phyloP scores from a whole-genome alignment of 2,888 invertebrate genomes.

The Drymonia ruficornis region DNA sequence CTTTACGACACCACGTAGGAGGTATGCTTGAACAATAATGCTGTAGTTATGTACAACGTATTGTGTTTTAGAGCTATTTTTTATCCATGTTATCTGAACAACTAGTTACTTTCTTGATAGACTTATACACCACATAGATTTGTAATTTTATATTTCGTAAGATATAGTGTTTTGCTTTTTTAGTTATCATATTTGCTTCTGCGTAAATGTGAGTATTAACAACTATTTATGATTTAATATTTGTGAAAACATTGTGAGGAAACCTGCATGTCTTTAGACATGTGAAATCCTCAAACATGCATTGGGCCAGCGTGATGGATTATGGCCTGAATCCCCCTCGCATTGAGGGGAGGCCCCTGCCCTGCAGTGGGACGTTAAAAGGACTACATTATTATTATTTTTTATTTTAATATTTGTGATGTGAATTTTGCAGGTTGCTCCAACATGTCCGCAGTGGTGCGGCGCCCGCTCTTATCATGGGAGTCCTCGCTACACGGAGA shows the following conservation, averaged over 20 bases:
- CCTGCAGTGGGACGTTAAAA: too few relatives aligned
- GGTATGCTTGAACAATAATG: too few relatives aligned
- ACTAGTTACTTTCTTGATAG: background rate
- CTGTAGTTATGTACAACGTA: background rate
- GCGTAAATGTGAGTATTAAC: conserved; percentile 8
- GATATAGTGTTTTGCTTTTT: background rate
- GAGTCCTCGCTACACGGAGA: conserved; percentile 78
- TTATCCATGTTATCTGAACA: background rate
- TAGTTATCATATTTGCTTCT: conserved; percentile 9
- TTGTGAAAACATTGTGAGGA: too few relatives aligned
- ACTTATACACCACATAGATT: background rate
- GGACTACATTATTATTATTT: too few relatives aligned
- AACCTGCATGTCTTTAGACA: too few relatives aligned
- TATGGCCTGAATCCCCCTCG: too few relatives aligned
- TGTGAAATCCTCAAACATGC: too few relatives aligned
- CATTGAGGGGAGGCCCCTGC: too few relatives aligned
- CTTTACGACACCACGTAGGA: too few relatives aligned
- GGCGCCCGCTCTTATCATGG: conserved; percentile 71
- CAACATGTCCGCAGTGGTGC: conserved; percentile 76
- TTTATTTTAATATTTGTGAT: background rate
- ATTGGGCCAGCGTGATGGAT: too few relatives aligned
- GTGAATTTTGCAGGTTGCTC: conserved; percentile 57
- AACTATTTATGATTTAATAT: background rate
- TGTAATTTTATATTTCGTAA: background rate
- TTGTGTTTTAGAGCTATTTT: background rate